Evolutionary conservation across 1,140 invertebrate genomes (phyloP).

Genomic region (Hyphantria cunea): DNA sequence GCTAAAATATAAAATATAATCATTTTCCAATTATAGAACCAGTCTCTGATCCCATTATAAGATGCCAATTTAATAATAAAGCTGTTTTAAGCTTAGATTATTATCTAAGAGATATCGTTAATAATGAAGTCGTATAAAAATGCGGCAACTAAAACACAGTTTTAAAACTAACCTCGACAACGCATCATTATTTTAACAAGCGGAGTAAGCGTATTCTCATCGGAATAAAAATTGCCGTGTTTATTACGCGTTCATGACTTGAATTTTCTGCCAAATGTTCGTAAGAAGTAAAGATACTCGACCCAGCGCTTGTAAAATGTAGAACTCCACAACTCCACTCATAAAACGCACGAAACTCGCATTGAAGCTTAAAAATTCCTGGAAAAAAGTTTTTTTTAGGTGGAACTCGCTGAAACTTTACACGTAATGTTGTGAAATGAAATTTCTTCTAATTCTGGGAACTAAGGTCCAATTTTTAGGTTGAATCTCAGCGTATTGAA

Average conservation of each 20-base stretch:
- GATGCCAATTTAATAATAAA: too few species aligned
- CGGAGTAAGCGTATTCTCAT: slow-evolving; percentile 16
- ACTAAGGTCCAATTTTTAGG: slow-evolving; percentile 15
- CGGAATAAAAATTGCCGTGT: slow-evolving; percentile 9
- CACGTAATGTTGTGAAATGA: slow-evolving; percentile 12
- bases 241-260: slow-evolving; percentile 22
- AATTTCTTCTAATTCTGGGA: slow-evolving; percentile 18
- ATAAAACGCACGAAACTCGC: slow-evolving; percentile 15
- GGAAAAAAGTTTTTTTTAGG: slow-evolving; percentile 10
- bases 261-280: slow-evolving; percentile 10
- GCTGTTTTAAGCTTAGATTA: too few species aligned
- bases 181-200: slow-evolving; percentile 14
- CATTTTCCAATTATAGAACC: too few species aligned
- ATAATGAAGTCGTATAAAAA: too few species aligned
- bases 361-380: slow-evolving; percentile 13
- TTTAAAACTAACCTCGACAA: not conserved
- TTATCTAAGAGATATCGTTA: too few species aligned
- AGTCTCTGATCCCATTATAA: too few species aligned
- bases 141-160: not conserved
- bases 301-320: slow-evolving; percentile 16
- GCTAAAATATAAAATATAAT: too few species aligned
- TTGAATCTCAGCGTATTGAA: slow-evolving; percentile 19
- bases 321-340: slow-evolving; percentile 17
- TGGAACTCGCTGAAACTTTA: slow-evolving; percentile 7
- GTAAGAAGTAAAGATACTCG: slow-evolving; percentile 9